These are phyloP conservation scores for Cephalotes varians DNA, from an alignment of 2,888 invertebrate genomes.

Conservation along the genomic window DNA sequence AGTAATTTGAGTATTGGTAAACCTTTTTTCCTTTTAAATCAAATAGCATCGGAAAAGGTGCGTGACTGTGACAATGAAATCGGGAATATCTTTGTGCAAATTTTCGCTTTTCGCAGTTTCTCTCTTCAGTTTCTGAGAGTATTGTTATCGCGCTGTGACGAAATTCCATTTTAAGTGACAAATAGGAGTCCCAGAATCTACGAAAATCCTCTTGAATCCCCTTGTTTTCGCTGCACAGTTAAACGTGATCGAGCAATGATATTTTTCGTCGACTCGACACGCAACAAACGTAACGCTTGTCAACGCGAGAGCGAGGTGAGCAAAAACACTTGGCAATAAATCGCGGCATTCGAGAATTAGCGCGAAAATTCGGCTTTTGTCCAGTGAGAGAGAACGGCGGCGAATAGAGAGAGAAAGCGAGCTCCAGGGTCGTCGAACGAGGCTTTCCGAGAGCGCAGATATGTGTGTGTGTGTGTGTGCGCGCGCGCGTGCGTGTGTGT, in stretches of 20 bases:
- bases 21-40: background rate
- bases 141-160: background rate
- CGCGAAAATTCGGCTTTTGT: conserved; percentile 57
- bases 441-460: background rate
- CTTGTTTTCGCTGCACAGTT: background rate
- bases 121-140: background rate
- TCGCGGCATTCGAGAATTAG: conserved; percentile 20
- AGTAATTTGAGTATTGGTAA: background rate
- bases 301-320: background rate
- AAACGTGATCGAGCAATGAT: background rate
- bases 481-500: background rate
- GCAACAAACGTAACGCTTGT: background rate
- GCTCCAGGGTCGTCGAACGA: conserved; percentile 28
- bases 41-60: background rate
- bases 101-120: background rate
- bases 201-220: background rate
- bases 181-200: background rate
- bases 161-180: background rate
- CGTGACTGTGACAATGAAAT: background rate
- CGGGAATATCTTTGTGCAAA: background rate
- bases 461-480: background rate
- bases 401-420: conserved; percentile 15
- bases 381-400: background rate
- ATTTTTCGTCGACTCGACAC: background rate
- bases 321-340: background rate